Evolutionary conservation across 1,140 invertebrate genomes (phyloP).

Genomic region (Probaryconus sp.): DNA sequence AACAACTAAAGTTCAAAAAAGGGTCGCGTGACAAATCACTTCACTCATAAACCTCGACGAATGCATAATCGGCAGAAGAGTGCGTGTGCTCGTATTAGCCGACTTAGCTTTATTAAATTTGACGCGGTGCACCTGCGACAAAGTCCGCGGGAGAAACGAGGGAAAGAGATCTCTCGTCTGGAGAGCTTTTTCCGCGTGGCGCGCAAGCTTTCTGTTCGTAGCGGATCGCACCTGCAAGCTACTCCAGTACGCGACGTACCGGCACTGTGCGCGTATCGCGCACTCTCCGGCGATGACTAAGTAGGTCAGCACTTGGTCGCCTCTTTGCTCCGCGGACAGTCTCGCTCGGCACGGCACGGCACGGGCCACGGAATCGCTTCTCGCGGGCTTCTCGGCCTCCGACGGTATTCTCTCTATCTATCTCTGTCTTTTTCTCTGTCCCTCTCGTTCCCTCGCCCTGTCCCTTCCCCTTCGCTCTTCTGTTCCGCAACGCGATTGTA

Average conservation of each 20-base stretch:
- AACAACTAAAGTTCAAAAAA: no score
- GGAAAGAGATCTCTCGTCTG: conserved; percentile 13
- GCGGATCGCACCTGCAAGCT: conserved; percentile 57
- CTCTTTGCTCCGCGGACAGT: conserved; percentile 58
- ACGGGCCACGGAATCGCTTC: conserved; percentile 56
- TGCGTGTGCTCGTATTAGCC: conserved; percentile 30
- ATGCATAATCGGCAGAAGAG: no score
- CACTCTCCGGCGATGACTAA: conserved; percentile 66
- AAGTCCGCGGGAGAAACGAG: conserved; percentile 15
- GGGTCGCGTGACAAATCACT: no score
- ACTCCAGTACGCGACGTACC: conserved; percentile 68
- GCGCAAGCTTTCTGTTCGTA: conserved; percentile 32
- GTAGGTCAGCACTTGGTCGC: conserved; percentile 57
- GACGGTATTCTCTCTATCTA: conserved; percentile 11
- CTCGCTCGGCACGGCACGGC: conserved; percentile 59
- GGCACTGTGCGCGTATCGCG: conserved; percentile 68
- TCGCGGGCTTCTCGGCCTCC: conserved; percentile 32
- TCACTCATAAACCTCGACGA: no score
- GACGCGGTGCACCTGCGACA: conserved; percentile 46
- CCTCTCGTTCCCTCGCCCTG: conserved; percentile 8
- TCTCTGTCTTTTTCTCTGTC: conserved; percentile 19
- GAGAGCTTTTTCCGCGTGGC: conserved; percentile 39
- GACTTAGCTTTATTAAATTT: conserved; percentile 37
- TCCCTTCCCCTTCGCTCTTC: conserved; percentile 3
- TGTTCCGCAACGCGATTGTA: no score